Evolutionary conservation across 92 coral and sea anemone genomes (phyloP).

Genomic region (Actinernus sp.): DNA sequence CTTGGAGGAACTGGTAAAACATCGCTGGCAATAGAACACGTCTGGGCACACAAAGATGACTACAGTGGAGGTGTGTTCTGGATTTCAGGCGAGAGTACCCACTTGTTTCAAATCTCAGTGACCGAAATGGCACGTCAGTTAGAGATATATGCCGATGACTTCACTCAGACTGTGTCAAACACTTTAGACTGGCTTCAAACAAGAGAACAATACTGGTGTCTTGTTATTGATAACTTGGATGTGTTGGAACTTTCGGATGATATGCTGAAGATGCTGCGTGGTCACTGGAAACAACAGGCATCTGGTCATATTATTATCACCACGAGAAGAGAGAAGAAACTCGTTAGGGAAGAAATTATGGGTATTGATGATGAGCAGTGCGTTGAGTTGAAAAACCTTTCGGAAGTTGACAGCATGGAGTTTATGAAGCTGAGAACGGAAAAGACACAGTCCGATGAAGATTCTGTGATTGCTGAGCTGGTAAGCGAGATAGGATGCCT

Average conservation of each 20-base stretch:
- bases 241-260: constrained; percentile 62
- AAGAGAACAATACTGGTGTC: constrained; percentile 55
- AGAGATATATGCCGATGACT: constrained; percentile 63
- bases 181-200: constrained; percentile 61
- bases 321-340: constrained; percentile 72
- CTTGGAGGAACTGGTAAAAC: constrained; percentile 93
- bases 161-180: constrained; percentile 49
- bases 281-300: constrained; percentile 69
- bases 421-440: constrained; percentile 54
- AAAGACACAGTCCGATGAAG: constrained; percentile 15
- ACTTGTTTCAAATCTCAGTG: constrained; percentile 62
- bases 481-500: constrained; percentile 78
- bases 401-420: constrained; percentile 60
- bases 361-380: constrained; percentile 55
- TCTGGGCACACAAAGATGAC: constrained; percentile 47
- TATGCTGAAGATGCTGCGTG: constrained; percentile 64
- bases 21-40: constrained; percentile 80
- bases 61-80: constrained; percentile 88
- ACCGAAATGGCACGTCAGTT: constrained; percentile 68
- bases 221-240: constrained; percentile 81
- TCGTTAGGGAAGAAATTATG: constrained; percentile 42
- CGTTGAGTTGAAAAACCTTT: constrained; percentile 53
- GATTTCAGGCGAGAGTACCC: constrained; percentile 83
- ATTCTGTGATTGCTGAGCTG: constrained; percentile 21
- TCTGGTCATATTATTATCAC: constrained; percentile 79